These are phyloP conservation scores for Falco novaeseelandiae DNA, from an alignment of 2,797 vertebrate genomes.

Conservation along the genomic window DNA sequence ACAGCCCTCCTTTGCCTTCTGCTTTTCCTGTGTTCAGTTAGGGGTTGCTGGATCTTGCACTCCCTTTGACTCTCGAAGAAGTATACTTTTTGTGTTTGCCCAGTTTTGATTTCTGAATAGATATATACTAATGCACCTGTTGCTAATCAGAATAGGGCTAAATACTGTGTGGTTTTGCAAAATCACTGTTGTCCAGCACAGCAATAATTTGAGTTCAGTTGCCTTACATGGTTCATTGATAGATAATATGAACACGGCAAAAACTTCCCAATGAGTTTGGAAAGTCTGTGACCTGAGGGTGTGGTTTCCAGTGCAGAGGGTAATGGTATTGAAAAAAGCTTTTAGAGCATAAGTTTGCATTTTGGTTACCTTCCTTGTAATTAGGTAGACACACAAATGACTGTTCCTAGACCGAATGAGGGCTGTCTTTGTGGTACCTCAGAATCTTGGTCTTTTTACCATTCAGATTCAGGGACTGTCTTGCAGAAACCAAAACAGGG, in stretches of 20 bases:
- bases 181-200: neutral
- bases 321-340: neutral
- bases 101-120: neutral
- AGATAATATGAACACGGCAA: neutral
- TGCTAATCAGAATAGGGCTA: neutral
- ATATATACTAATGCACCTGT: neutral
- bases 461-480: neutral
- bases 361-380: neutral
- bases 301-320: neutral
- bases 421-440: neutral
- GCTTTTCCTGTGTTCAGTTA: neutral
- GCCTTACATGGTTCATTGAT: neutral
- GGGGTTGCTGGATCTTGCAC: neutral
- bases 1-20: neutral
- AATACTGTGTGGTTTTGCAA: neutral
- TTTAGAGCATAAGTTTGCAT: neutral
- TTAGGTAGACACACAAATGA: neutral
- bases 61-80: neutral
- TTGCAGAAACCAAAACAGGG: neutral
- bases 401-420: neutral
- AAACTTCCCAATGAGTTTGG: neutral
- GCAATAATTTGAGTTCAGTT: neutral
- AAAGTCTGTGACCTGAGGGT: neutral
- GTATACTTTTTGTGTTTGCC: neutral
- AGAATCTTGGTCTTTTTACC: neutral